Base-by-base conservation (phyloP, 2,113 vertebrate genomes). In the Rhadina sibilatrix region DNA sequence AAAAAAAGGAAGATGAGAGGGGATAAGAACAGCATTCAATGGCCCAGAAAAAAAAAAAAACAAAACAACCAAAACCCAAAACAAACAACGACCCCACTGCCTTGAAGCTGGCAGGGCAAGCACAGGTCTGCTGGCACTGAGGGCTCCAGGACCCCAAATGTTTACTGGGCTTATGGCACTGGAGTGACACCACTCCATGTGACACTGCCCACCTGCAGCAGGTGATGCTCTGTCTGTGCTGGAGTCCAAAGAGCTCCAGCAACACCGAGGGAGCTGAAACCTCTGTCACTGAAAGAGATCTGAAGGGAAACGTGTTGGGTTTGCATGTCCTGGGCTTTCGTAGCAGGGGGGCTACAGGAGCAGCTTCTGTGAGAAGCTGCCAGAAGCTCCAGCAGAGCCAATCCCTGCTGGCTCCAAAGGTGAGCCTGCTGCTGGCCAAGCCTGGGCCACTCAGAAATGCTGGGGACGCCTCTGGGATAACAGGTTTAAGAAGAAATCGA, bases 191-290 rank as follows among this genome's bases (percentile, higher is more conserved):
- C 20, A 18, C 50, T 37, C 20, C 54, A 17, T 2, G 3, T 4
- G 28, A 3, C 44, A 7, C 27, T 28, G 25, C 4, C 40, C 64
- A 28, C 42, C 33, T 71, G 47, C 75, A 57, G 50, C 60, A 52
- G 46, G n/a, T 0, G 2, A 6, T 7, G 42, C 17, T 50, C 13
- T 9, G 15, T 17, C 65, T 4, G 1, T 3, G 2, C 17, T 23
- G 33, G 40, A 79, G 31, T 4, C 38, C 78, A 53, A 33, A 33
- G 17, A 40, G 65, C 9, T 6, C 87, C 66, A 79, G 47, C 46
- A 42, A 3, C 3, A 46, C 19, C 19, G 0, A 81, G 57, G 38
- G n/a, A 35, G 11, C 56, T 31, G 24, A 83, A 91, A 56, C 21
- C 54, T 72, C 46, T 20, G 24, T 6, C 3, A 23, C 1, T 2